Evolutionary conservation across 2,888 invertebrate species (phyloP).

Genomic region (Tetragonisca angustula): DNA sequence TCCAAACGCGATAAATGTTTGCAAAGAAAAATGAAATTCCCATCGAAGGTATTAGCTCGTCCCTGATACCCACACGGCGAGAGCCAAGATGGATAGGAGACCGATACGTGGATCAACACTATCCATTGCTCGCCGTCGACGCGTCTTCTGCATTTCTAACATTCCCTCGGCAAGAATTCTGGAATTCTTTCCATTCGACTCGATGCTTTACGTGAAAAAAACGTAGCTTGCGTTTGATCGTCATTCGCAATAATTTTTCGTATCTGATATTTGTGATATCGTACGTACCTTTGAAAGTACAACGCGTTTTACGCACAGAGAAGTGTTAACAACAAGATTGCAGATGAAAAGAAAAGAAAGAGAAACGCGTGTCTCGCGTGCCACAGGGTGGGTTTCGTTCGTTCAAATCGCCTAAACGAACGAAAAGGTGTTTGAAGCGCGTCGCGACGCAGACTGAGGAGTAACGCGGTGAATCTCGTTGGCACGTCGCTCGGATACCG

Average conservation of each 20-base stretch:
- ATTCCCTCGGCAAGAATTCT: no score
- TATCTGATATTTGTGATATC: background rate
- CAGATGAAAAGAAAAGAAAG: background rate
- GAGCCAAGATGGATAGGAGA: background rate
- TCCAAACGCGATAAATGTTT: background rate
- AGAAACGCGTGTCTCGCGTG: background rate
- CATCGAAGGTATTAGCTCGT: background rate
- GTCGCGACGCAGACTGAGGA: slow-evolving; percentile 77
- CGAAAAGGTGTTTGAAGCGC: slow-evolving; percentile 68
- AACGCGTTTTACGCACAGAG: background rate
- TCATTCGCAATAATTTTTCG: no score
- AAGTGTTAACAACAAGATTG: no score
- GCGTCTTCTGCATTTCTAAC: background rate
- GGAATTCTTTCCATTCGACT: no score
- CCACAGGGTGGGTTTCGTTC: background rate
- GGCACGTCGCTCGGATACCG: slow-evolving; percentile 45
- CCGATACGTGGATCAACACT: background rate
- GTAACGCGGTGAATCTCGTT: slow-evolving; percentile 52
- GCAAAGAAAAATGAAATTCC: background rate
- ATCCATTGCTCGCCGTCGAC: no score
- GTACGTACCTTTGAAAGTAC: slow-evolving; percentile 31
- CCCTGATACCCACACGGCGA: background rate
- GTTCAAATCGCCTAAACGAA: slow-evolving; percentile 10
- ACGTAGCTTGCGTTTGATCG: no score
- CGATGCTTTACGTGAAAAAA: no score